These are phyloP conservation scores for Heteromyza rotundicornis DNA, from an alignment of 2,888 invertebrate genomes.

Conservation along the genomic window DNA sequence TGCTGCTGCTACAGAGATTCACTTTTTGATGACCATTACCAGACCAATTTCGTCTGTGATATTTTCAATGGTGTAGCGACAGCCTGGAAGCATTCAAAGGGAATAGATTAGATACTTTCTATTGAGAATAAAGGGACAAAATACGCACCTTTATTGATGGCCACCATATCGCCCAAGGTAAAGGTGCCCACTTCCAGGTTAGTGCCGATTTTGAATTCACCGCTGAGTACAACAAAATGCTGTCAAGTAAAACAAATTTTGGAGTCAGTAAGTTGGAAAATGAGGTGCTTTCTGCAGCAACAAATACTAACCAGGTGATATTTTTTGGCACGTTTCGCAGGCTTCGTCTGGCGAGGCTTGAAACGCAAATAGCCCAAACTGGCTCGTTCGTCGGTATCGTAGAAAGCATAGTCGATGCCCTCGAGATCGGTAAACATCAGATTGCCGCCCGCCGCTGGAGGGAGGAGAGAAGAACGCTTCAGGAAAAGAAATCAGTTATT, in stretches of 20 bases:
- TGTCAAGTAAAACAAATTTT: slow-evolving; percentile 16
- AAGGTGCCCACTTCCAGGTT: slow-evolving; percentile 25
- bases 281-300: not conserved
- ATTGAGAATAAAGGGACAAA: not conserved
- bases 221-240: slow-evolving; percentile 41
- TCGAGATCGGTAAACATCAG: slow-evolving; percentile 36
- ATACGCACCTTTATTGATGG: slow-evolving; percentile 39
- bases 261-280: not conserved
- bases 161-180: slow-evolving; percentile 39
- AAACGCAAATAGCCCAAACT: slow-evolving; percentile 41
- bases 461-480: not conserved
- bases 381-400: slow-evolving; percentile 32
- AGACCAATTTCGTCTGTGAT: slow-evolving; percentile 32
- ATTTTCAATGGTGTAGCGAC: slow-evolving; percentile 36
- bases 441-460: slow-evolving; percentile 27
- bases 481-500: not conserved
- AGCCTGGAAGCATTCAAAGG: slow-evolving; percentile 22
- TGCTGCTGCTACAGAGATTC: no score
- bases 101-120: not conserved
- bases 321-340: slow-evolving; percentile 35
- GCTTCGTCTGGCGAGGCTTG: slow-evolving; percentile 39
- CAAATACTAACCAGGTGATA: slow-evolving; percentile 34
- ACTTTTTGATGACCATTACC: slow-evolving; percentile 37
- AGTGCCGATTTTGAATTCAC: slow-evolving; percentile 38
- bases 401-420: slow-evolving; percentile 46